Base-by-base conservation (phyloP, 2,797 vertebrate species). In the Chelidonichthys spinosus region DNA sequence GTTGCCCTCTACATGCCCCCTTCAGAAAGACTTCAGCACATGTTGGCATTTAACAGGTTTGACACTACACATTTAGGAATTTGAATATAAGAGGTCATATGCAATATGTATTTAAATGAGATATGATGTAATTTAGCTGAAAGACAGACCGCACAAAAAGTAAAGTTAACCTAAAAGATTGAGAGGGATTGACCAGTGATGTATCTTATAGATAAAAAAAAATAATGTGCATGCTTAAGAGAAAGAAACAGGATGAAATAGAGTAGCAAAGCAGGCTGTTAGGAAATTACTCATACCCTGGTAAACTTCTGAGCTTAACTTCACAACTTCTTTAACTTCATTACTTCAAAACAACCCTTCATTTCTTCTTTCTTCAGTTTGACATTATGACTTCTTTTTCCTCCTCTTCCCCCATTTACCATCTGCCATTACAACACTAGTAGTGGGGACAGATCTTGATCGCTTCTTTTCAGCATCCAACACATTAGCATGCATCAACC, bases 361-460 rank as follows among this genome's bases (percentile, higher is more conserved):
- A 97, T 97, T 98, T 98, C 97, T 98, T 98, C 97, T 97, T 98
- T 98, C 97, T 98, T 99, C 97, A 92, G 95, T 97, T 97, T 98
- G 97, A 98, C 96, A 96, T 97, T 90, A 90, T 79, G 91, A 93
- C 93, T 93, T 94, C 91, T 92, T 92, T 93, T 85, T 90, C 90
- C 84, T 92, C 92, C 91, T 93, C 93, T 92, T 93, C 90, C 92
- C 92, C 92, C 84, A 88, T 91, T 90, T 92, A 91, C 79, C 91
- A 92, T 91, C 90, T 91, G 88, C 90, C 91, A 93, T 91, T 92
- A 94, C 90, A 92, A 91, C 91, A 92, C 90, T 92, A 92, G 92
- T 87, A 91, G 91, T 81, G 87, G 89, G 87, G 92, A 86, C 80
- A 87, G 90, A 91, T 94, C 92, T 93, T 92, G 90, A 90, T 79